These are phyloP conservation scores for Drosophila anomelani DNA, from an alignment of 2,888 invertebrate genomes.

Conservation along the genomic window DNA sequence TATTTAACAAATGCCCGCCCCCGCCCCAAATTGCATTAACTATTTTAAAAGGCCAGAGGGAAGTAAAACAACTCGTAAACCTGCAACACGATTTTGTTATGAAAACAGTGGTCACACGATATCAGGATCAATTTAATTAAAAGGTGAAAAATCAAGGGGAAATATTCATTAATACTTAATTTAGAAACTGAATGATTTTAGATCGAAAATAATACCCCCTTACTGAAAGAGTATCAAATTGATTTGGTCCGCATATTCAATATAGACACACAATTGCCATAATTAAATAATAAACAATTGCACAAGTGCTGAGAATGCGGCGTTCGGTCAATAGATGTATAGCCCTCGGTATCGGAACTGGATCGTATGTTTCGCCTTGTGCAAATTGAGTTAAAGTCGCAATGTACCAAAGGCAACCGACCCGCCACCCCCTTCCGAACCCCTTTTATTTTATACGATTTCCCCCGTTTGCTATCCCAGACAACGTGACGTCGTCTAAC, in stretches of 20 bases:
- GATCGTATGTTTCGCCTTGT: slow-evolving; percentile 43
- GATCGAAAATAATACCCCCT: not conserved
- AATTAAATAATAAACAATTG: slow-evolving; percentile 72
- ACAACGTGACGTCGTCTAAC: slow-evolving; percentile 44
- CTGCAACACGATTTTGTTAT: slow-evolving; percentile 19
- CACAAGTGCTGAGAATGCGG: slow-evolving; percentile 45
- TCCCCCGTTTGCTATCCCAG: slow-evolving; percentile 16
- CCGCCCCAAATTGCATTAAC: slow-evolving; percentile 15
- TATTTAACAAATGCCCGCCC: slow-evolving; percentile 15
- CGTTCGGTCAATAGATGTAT: slow-evolving; percentile 43
- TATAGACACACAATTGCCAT: slow-evolving; percentile 34
- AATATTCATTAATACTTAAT: too few species aligned
- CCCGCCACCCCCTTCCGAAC: not conserved
- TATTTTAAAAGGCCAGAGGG: slow-evolving; percentile 14
- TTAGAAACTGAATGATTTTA: too few species aligned
- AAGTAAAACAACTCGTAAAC: slow-evolving; percentile 18
- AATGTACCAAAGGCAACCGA: slow-evolving; percentile 40
- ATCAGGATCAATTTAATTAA: not conserved
- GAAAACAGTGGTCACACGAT: slow-evolving; percentile 11
- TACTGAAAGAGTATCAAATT: slow-evolving; percentile 9
- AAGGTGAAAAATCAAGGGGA: too few species aligned
- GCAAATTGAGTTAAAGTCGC: slow-evolving; percentile 55
- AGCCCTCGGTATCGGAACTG: slow-evolving; percentile 9
- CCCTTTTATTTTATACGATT: slow-evolving; percentile 7
- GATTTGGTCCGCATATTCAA: slow-evolving; percentile 8